Evolutionary conservation across 2,113 vertebrate genomes (phyloP).

Genomic region (Origma solitaria): DNA sequence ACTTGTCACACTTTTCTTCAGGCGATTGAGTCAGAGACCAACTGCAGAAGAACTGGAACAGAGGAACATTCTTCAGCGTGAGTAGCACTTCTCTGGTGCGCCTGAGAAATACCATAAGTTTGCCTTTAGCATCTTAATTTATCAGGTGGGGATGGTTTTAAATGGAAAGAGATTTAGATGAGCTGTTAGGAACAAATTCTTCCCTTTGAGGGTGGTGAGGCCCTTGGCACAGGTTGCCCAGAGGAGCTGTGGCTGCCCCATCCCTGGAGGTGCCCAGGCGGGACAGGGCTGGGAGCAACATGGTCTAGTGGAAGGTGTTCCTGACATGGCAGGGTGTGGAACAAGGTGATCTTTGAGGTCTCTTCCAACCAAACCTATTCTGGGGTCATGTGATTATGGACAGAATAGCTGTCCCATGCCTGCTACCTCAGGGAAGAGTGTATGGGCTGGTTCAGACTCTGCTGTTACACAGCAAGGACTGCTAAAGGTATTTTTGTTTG

Average conservation of each 20-base stretch:
- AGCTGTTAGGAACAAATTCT: not conserved
- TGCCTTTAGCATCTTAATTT: not conserved
- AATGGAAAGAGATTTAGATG: not conserved
- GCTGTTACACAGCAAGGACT: not conserved
- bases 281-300: not conserved
- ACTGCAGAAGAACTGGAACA: conserved; percentile 95
- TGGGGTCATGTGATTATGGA: not conserved
- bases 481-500: not conserved
- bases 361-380: not conserved
- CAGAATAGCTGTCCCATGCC: not conserved
- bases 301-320: not conserved
- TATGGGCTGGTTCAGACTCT: not conserved
- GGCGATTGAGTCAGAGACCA: conserved; percentile 94
- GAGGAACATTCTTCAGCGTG: conserved; percentile 95
- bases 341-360: not conserved
- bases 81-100: conserved; percentile 46
- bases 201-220: not conserved
- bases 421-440: not conserved
- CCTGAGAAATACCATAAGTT: not conserved
- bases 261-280: not conserved
- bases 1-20: conserved; percentile 35
- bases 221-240: not conserved
- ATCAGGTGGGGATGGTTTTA: not conserved
- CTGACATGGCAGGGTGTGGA: not conserved
- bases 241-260: not conserved